These are phyloP conservation scores for Thunnus albacares DNA, from an alignment of 2,797 vertebrate species.

Conservation along the genomic window DNA sequence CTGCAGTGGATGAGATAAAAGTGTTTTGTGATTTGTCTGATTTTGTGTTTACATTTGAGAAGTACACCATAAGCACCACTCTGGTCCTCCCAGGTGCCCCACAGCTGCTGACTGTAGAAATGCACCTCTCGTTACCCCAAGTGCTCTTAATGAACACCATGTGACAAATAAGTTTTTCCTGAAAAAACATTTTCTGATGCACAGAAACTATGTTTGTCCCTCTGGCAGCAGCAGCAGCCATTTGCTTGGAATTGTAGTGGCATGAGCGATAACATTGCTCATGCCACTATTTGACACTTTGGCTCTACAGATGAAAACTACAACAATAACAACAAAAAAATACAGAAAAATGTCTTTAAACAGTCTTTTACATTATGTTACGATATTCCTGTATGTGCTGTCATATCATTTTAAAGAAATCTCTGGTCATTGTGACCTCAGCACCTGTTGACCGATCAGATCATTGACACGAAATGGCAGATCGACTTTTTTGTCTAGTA, in stretches of 20 bases:
- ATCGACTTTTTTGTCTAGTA: background rate
- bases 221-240: slow-evolving; percentile 15
- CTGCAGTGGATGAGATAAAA: background rate
- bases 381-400: background rate
- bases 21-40: slow-evolving; percentile 5
- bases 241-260: slow-evolving; percentile 20
- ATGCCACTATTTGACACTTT: background rate
- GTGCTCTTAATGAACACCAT: slow-evolving; percentile 30
- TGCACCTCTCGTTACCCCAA: slow-evolving; percentile 16
- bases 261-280: background rate
- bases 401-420: background rate
- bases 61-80: background rate
- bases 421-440: background rate
- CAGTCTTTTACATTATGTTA: background rate
- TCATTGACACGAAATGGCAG: slow-evolving; percentile 9
- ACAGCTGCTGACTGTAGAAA: slow-evolving; percentile 1
- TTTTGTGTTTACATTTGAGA: slow-evolving; percentile 24
- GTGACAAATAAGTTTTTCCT: background rate
- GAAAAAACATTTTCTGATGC: background rate
- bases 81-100: background rate
- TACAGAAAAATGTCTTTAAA: background rate
- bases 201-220: slow-evolving; percentile 11
- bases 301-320: background rate
- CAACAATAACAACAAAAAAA: background rate
- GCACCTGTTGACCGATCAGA: background rate